These are phyloP conservation scores for Phallusia fumigata DNA, from an alignment of 23 tunicate genomes.

Conservation along the genomic window DNA sequence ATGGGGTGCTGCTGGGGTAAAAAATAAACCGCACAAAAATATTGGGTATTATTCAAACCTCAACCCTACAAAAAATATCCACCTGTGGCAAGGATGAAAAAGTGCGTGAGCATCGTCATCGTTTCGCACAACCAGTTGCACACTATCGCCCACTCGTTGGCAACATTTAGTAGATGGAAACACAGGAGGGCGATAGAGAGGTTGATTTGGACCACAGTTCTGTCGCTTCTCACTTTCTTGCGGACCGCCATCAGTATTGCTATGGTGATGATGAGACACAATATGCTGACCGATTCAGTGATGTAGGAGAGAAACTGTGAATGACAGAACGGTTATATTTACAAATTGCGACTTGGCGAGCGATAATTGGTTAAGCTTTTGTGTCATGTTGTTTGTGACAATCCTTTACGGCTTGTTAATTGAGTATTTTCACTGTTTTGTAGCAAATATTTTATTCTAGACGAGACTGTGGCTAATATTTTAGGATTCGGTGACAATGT, in stretches of 20 bases:
- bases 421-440: too few species aligned
- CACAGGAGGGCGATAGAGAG: constrained; percentile 43
- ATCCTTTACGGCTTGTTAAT: too few species aligned
- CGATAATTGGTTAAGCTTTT: too few species aligned
- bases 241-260: constrained; percentile 36
- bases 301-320: constrained; percentile 47
- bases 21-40: too few species aligned
- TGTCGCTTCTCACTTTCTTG: constrained; percentile 41
- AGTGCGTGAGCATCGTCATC: constrained; percentile 42
- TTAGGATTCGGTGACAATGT: too few species aligned
- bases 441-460: too few species aligned
- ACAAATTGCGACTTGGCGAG: too few species aligned
- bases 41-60: too few species aligned
- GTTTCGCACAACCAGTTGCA: constrained; percentile 34
- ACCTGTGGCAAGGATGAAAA: constrained; percentile 57
- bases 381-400: too few species aligned
- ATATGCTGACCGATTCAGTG: constrained; percentile 22
- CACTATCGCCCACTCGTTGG: constrained; percentile 48
- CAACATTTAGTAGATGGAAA: constrained; percentile 41
- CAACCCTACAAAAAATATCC: not conserved
- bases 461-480: too few species aligned
- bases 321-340: not conserved
- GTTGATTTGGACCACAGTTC: constrained; percentile 62
- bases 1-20: too few species aligned
- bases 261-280: constrained; percentile 34